Base-by-base conservation (phyloP, 1,140 invertebrate genomes). In the Drosophila yakuba region DNA sequence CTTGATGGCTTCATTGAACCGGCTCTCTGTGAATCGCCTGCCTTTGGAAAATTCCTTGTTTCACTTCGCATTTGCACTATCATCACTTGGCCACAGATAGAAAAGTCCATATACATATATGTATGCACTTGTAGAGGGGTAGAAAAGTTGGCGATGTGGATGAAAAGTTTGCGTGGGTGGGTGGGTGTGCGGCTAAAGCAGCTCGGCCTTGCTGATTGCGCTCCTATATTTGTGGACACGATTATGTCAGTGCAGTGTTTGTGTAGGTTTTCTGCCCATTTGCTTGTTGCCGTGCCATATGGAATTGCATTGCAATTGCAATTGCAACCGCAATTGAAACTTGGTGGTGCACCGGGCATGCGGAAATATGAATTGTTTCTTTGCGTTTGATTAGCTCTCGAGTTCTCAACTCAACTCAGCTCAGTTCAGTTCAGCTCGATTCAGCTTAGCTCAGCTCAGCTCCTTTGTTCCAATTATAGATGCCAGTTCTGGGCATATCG, bases 391-490 rank as follows among this genome's bases (percentile, higher is more conserved):
- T 51, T 25, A 50, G 48, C 25, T 32, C 47, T 32, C 47, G 14
- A n/a, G 14, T 50, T 14, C 45, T 47, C 45, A 25, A 10, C 43
- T 61, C 50, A 28, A 38, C 43, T 39, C 20, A 23, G 20, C 43
- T 61, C 51, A 12, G 36, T 35, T 59, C 32, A 15, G 58, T 15
- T 43, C 25, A 43, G 45, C 17, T n/a, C 20, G 20, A 20, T 20
- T 20, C 32, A 15, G 58, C 25, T 43, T 17, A 43, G 45, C 17
- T n/a, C 20, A 20, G 50, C 17, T 8, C 45, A 56, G 63, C 82
- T 83, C 80, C 76, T 86, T 89, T 89, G 83, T 83, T 77, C 71
- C 78, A 88, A 89, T 89, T 88, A 88, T 88, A 88, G 83, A 89
- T 80, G 78, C 59, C 57, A 48, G 59, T 47, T 67, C 51, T 61